Evolutionary conservation across 1,140 invertebrate species (phyloP), one percentile per base, ranked within the genome.

Genomic region (Brachionus koreanus): DNA sequence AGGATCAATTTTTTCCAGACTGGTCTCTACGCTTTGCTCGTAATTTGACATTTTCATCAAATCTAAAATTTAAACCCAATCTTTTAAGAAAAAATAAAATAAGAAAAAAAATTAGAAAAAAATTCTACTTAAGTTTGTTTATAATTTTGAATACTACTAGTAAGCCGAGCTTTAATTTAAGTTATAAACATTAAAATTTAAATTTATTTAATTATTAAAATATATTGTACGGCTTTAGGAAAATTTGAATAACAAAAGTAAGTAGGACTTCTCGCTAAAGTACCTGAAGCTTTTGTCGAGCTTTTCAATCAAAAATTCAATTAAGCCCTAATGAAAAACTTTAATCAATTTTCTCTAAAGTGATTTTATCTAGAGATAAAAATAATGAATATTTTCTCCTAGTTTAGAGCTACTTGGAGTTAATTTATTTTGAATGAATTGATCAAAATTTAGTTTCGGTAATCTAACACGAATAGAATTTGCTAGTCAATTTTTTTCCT

Each of bases 41-140:
- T n/a, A 65, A 65, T 65, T 13, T 65, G 63, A 37, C 63, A 65
- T 65, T 65, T 65, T 65, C 13, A 13, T 46, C 10, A 63, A 65
- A 57, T 57, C 49, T 57, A 57, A 57, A 57, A 19, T 52, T 52
- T 9, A 19, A 57, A 2, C 29, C 5, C n/a, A 46, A 46, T 46
- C 5, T 46, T 46, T 1, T 12, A 57, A 16, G 16, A 57, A 57
- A 57, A 57, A 1, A 16, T n/a, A n/a, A n/a, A 46, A 2, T 46
- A 29, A 29, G 29, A 29, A 29, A 29, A 29, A 29, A n/a, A n/a
- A n/a, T n/a, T 29, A 2, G 29, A 3, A 29, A 57, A 19, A 16
- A 57, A 57, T 19, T 19, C 9, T 57, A 5, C n/a, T 19, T 25
- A 23, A 57, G 49, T 57, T 19, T 57, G 49, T 57, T 57, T 16